These are phyloP conservation scores for Bubo bubo DNA, from an alignment of 2,113 vertebrate genomes.

Conservation along the genomic window DNA sequence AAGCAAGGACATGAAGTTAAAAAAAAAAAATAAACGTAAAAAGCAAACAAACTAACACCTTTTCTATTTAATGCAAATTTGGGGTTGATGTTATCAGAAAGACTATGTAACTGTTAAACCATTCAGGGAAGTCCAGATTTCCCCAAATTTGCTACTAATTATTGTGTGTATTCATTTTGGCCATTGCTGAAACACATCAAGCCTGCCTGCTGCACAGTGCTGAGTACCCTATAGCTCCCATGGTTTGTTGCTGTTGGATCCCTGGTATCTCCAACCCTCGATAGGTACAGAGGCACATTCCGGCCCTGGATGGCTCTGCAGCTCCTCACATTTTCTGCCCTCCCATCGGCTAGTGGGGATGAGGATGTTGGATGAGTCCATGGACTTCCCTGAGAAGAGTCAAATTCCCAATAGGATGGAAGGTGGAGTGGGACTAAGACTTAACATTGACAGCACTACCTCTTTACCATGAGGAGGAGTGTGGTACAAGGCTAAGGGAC, in stretches of 20 bases:
- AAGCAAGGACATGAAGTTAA: background rate
- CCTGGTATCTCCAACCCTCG: fast-evolving
- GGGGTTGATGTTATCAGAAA: background rate
- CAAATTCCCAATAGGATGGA: background rate
- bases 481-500: background rate
- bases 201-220: background rate
- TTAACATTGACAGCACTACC: background rate
- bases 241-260: background rate
- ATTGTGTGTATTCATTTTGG: background rate
- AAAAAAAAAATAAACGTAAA: background rate
- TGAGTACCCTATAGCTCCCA: background rate
- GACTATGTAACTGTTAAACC: background rate
- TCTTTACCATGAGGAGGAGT: background rate
- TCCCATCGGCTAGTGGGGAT: background rate
- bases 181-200: background rate
- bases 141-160: background rate
- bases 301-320: background rate
- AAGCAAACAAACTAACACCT: background rate
- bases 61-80: background rate
- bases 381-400: background rate
- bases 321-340: background rate
- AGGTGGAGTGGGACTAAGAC: background rate
- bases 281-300: background rate
- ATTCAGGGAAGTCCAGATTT: background rate
- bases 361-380: background rate